phyloP scores from a whole-genome alignment of 35 echinoderm and acorn worm genomes.

The Heliocidaris erythrogramma region DNA sequence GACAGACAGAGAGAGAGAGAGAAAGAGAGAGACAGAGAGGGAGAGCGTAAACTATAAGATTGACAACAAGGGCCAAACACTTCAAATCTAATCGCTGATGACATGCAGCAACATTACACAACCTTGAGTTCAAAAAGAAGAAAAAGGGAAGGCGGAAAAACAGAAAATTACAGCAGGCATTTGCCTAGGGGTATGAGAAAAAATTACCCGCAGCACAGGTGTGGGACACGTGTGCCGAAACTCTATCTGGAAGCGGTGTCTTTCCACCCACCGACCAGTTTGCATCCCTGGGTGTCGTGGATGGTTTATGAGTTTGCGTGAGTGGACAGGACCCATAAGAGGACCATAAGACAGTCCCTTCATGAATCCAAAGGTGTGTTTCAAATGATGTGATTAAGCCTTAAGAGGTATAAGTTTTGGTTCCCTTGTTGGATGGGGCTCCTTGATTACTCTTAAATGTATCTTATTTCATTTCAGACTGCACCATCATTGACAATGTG shows the following conservation, averaged over 20 bases:
- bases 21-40: not conserved
- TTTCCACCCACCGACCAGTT: not conserved
- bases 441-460: not conserved
- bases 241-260: slow-evolving; percentile 8
- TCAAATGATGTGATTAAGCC: not conserved
- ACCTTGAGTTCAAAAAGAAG: not conserved
- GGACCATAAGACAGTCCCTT: not conserved
- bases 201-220: slow-evolving; percentile 39
- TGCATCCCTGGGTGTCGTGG: not conserved
- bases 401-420: not conserved
- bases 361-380: not conserved
- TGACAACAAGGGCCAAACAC: not conserved
- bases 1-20: too few species aligned
- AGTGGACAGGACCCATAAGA: not conserved
- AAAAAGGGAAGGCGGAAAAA: not conserved
- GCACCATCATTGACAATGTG: not conserved
- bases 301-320: not conserved
- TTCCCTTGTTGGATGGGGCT: not conserved
- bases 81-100: slow-evolving; percentile 7
- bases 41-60: not conserved
- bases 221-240: slow-evolving; percentile 37
- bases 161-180: not conserved
- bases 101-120: slow-evolving; percentile 29
- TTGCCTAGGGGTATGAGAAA: slow-evolving; percentile 12
- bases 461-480: not conserved